Percentiles rank a stretch among this genome's conserved stretches.
Conservation (phyloP, 2,888 invertebrate species). For the Orgyia antiqua region DNA sequence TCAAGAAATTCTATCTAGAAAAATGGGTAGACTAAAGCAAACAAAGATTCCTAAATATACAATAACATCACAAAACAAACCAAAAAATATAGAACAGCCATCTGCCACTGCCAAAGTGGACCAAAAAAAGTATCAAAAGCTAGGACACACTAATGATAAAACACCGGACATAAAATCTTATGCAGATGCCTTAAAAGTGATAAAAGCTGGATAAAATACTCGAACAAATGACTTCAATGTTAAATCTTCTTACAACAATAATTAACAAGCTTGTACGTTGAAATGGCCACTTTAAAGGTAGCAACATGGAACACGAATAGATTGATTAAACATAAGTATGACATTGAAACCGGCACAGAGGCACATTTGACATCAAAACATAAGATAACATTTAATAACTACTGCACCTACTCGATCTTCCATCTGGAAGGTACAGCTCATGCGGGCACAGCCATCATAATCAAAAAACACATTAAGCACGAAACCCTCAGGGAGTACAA, state of each 20-base stretch:
- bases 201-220: conserved; percentile 4
- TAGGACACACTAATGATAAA: background rate
- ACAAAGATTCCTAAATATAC: too few relatives aligned
- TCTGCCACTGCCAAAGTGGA: too few relatives aligned
- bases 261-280: too few relatives aligned
- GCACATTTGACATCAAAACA: background rate
- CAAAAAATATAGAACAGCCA: background rate
- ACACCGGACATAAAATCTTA: too few relatives aligned
- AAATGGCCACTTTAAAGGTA: conserved; percentile 1
- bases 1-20: background rate
- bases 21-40: too few relatives aligned
- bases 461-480: conserved; percentile 4
- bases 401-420: too few relatives aligned
- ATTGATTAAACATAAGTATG: background rate
- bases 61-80: background rate
- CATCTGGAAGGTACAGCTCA: conserved; percentile 3
- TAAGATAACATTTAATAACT: background rate
- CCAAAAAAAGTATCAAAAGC: too few relatives aligned
- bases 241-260: too few relatives aligned
- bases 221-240: background rate
- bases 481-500: conserved; percentile 1
- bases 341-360: background rate
- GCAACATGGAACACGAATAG: conserved; percentile 1
- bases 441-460: conserved; percentile 3
- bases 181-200: too few relatives aligned